Conservation (phyloP, 2,113 vertebrate species). For the Tapirus terrestris region DNA sequence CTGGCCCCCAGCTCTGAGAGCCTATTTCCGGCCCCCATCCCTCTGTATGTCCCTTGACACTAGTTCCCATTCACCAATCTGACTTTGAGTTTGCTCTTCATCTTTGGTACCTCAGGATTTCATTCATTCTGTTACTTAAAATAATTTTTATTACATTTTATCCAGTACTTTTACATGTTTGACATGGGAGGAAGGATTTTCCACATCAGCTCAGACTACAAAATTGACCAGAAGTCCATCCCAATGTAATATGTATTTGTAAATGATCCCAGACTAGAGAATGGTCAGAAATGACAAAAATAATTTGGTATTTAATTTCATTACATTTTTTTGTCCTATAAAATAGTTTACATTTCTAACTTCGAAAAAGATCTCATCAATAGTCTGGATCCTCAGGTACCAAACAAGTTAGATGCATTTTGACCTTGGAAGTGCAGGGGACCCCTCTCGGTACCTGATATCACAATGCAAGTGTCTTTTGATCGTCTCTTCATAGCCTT, state of each 20-base stretch:
- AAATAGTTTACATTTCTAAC: slow-evolving; percentile 16
- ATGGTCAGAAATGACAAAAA: not conserved
- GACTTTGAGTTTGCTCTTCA: not conserved
- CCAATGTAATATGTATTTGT: not conserved
- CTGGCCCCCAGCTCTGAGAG: not conserved
- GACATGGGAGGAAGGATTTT: not conserved
- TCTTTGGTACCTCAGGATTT: not conserved
- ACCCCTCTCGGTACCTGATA: slow-evolving; percentile 90
- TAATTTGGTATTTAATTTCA: not conserved
- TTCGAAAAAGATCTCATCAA: not conserved
- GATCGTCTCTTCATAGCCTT: slow-evolving; percentile 99
- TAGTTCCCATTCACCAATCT: not conserved
- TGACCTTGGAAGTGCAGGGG: not conserved
- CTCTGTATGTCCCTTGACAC: not conserved
- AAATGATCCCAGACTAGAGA: not conserved
- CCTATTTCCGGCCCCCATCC: not conserved
- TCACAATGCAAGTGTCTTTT: slow-evolving; percentile 98
- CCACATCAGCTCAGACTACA: not conserved
- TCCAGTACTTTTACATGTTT: not conserved
- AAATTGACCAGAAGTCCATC: not conserved
- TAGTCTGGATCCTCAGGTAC: not conserved
- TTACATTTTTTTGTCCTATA: not conserved
- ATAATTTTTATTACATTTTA: slow-evolving; percentile 8
- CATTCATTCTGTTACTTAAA: slow-evolving; percentile 39
- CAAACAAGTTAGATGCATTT: not conserved